phyloP scores from a whole-genome alignment of 2,888 invertebrate species.

The Euzophera pinguis region DNA sequence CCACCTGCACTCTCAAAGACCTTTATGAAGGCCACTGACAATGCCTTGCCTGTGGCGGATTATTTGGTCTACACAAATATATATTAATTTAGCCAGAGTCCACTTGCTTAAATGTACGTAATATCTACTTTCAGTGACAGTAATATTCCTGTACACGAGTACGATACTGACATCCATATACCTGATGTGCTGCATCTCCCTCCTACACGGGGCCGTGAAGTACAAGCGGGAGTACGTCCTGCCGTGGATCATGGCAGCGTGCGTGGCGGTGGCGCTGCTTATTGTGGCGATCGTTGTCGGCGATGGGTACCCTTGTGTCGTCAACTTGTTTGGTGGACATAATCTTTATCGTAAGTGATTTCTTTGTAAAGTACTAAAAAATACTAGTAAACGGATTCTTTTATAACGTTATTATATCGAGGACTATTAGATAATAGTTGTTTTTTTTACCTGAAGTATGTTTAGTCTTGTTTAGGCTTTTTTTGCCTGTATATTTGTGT shows the following conservation, averaged over 20 bases:
- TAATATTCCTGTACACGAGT: constrained; percentile 67
- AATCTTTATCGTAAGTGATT: constrained; percentile 64
- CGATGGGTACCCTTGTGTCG: constrained; percentile 60
- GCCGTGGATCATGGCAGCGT: constrained; percentile 70
- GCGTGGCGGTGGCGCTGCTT: constrained; percentile 55
- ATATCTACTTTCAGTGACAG: constrained; percentile 69
- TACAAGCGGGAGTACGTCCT: constrained; percentile 67
- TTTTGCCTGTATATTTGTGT: too few relatives aligned
- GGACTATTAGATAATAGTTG: too few relatives aligned
- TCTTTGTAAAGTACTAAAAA: background rate
- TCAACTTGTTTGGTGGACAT: constrained; percentile 66
- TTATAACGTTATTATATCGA: too few relatives aligned
- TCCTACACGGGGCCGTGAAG: constrained; percentile 70
- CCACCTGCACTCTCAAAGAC: too few relatives aligned
- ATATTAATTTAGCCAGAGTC: too few relatives aligned
- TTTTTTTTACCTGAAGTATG: too few relatives aligned
- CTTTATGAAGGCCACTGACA: too few relatives aligned
- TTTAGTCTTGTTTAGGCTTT: too few relatives aligned
- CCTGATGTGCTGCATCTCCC: constrained; percentile 68
- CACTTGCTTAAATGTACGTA: too few relatives aligned
- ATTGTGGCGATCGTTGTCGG: constrained; percentile 52
- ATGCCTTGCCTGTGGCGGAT: too few relatives aligned
- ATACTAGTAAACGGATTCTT: too few relatives aligned
- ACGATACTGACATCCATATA: constrained; percentile 68
- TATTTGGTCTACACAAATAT: too few relatives aligned